Percentiles rank a stretch among this genome's conserved stretches.
phyloP scores from a whole-genome alignment of 2,888 invertebrate genomes.

The Timandra comae region DNA sequence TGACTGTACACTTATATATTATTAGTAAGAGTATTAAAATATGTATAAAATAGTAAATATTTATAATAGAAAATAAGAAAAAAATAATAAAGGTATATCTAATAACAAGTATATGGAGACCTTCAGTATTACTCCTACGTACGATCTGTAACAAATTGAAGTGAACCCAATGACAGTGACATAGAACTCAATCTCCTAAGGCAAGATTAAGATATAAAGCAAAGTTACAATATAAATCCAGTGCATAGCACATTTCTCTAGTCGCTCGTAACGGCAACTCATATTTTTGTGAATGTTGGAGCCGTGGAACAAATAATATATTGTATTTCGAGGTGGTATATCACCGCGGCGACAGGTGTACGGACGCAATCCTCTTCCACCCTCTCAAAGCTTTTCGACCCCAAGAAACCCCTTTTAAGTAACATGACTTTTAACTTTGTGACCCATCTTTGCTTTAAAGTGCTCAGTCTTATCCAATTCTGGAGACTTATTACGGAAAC shows the following conservation, averaged over 20 bases:
- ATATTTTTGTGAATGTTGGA: constrained; percentile 19
- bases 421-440: constrained; percentile 76
- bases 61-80: too few relatives aligned
- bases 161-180: too few relatives aligned
- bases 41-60: too few relatives aligned
- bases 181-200: too few relatives aligned
- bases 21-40: too few relatives aligned
- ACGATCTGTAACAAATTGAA: too few relatives aligned
- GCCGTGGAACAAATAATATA: constrained; percentile 30
- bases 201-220: background rate
- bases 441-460: constrained; percentile 71
- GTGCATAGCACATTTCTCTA: constrained; percentile 15
- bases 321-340: constrained; percentile 42
- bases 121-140: too few relatives aligned
- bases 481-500: constrained; percentile 36
- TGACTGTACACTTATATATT: too few relatives aligned
- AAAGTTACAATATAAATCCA: constrained; percentile 7
- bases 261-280: constrained; percentile 16
- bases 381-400: constrained; percentile 58
- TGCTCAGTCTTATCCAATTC: constrained; percentile 57
- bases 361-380: constrained; percentile 62
- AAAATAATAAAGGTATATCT: too few relatives aligned
- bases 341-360: constrained; percentile 58
- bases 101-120: too few relatives aligned
- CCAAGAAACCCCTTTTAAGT: constrained; percentile 70